Conservation (phyloP, 2,113 vertebrate genomes). For the Sminthopsis crassicaudata region DNA sequence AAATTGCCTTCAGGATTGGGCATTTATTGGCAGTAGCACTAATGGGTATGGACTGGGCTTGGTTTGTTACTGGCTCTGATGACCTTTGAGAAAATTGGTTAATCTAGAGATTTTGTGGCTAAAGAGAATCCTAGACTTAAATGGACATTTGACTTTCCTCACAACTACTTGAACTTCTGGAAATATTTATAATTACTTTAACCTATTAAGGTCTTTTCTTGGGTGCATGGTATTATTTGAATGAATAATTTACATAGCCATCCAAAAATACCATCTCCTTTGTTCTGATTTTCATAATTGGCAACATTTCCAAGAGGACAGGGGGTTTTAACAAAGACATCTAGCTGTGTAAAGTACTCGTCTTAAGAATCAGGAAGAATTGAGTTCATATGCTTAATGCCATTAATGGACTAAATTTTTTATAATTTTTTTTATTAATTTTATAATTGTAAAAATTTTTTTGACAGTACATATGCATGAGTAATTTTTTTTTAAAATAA, state of each 20-base stretch:
- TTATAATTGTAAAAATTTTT: too few species aligned
- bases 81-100: not conserved
- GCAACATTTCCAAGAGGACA: not conserved
- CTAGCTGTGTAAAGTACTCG: not conserved
- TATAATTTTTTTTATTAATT: too few species aligned
- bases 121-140: not conserved
- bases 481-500: too few species aligned
- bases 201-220: not conserved
- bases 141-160: not conserved
- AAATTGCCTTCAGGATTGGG: not conserved
- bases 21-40: not conserved
- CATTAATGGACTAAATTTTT: not conserved
- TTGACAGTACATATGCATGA: too few species aligned
- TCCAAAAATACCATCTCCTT: not conserved
- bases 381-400: not conserved
- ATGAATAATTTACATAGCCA: not conserved
- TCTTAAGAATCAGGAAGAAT: not conserved
- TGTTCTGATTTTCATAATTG: not conserved
- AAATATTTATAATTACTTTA: not conserved
- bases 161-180: not conserved
- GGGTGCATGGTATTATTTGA: not conserved
- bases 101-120: not conserved
- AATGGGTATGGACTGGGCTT: not conserved
- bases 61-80: not conserved
- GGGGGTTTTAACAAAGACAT: not conserved